These are phyloP conservation scores for Callitettix versicolor DNA, from an alignment of 1,140 invertebrate genomes.

Conservation along the genomic window DNA sequence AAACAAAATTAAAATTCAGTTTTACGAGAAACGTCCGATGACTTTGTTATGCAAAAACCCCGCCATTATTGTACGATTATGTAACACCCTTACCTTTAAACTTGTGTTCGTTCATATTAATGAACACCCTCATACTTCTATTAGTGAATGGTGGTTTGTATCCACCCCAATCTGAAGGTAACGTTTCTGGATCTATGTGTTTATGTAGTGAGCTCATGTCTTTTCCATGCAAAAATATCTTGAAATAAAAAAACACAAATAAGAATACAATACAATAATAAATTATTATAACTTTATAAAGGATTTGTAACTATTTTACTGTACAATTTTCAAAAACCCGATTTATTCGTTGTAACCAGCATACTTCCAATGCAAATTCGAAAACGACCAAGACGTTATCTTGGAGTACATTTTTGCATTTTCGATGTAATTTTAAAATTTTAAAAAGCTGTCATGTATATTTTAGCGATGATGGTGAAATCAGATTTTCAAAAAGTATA, in stretches of 20 bases:
- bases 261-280: too few species aligned
- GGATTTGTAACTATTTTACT: neutral
- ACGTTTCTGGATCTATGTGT: slow-evolving; percentile 21
- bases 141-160: slow-evolving; percentile 15
- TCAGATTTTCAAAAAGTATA: too few species aligned
- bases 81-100: slow-evolving; percentile 20
- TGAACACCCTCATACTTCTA: slow-evolving; percentile 16
- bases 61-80: too few species aligned
- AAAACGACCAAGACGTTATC: too few species aligned
- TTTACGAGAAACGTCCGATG: neutral
- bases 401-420: too few species aligned
- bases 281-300: neutral
- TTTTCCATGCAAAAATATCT: slow-evolving; percentile 27
- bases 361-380: too few species aligned
- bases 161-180: slow-evolving; percentile 24
- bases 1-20: neutral
- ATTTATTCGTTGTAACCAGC: too few species aligned
- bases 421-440: too few species aligned
- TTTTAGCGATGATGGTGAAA: too few species aligned
- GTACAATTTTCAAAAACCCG: too few species aligned
- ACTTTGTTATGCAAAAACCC: neutral
- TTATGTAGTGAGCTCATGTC: slow-evolving; percentile 25
- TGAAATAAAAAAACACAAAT: slow-evolving; percentile 7
- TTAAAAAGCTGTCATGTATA: too few species aligned
- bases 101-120: slow-evolving; percentile 24